phyloP scores from a whole-genome alignment of 1,140 invertebrate species.

The Chironomus striatipennis region DNA sequence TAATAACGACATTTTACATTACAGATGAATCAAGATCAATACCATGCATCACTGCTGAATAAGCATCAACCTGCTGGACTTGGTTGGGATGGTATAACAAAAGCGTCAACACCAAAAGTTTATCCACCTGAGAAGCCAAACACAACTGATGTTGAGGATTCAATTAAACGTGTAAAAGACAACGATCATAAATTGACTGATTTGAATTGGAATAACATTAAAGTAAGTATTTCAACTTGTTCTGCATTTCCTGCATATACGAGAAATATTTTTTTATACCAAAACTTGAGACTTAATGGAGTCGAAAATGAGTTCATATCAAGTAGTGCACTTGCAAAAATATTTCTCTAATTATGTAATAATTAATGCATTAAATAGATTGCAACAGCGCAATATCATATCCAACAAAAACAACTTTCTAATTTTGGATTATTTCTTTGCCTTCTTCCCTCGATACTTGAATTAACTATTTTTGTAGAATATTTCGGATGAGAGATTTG shows the following conservation, averaged over 20 bases:
- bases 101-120: slow-evolving; percentile 84
- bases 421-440: not conserved
- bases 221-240: slow-evolving; percentile 46
- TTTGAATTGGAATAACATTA: slow-evolving; percentile 97
- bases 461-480: slow-evolving; percentile 60
- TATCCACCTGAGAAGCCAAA: slow-evolving; percentile 90
- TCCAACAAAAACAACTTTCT: not conserved
- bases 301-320: not conserved
- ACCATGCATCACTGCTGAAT: slow-evolving; percentile 89
- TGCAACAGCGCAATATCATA: too few species aligned
- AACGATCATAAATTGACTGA: slow-evolving; percentile 81
- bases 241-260: not conserved
- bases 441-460: too few species aligned
- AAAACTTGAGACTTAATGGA: not conserved
- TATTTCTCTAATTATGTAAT: too few species aligned
- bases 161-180: slow-evolving; percentile 76
- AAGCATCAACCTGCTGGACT: slow-evolving; percentile 80
- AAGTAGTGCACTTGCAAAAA: too few species aligned
- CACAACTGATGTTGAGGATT: slow-evolving; percentile 84
- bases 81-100: slow-evolving; percentile 89
- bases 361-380: too few species aligned
- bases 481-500: slow-evolving; percentile 93
- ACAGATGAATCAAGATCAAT: slow-evolving; percentile 96
- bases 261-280: not conserved
- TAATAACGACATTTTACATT: too few species aligned